A percentile compares a stretch with the other conserved stretches of the same genome.
Evolutionary conservation across 2,113 vertebrate species (phyloP).

Genomic region (Microtus richardsoni): DNA sequence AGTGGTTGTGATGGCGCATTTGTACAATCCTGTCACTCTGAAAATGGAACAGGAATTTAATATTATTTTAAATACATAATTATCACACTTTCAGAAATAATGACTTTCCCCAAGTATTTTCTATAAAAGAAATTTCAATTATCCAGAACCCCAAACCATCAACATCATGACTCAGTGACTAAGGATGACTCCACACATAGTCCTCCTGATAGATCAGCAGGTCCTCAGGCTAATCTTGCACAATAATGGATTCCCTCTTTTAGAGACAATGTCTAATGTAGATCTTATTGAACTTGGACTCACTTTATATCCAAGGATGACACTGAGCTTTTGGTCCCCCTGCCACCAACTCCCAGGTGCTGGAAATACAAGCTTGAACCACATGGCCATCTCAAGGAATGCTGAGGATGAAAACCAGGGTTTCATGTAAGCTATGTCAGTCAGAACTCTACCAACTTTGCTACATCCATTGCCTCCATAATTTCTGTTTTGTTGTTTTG

Average conservation of each 20-base stretch:
- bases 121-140: not conserved
- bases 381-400: not conserved
- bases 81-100: not conserved
- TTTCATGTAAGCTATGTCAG: not conserved
- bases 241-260: not conserved
- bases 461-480: not conserved
- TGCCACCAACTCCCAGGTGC: not conserved
- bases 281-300: not conserved
- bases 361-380: not conserved
- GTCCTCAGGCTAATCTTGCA: too few relatives aligned
- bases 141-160: not conserved
- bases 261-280: not conserved
- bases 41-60: not conserved
- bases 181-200: not conserved
- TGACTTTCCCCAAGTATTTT: not conserved
- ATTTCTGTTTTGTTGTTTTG: not conserved
- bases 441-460: not conserved
- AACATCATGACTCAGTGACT: too few relatives aligned
- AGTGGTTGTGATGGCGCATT: too few relatives aligned
- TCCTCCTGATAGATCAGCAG: not conserved
- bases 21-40: not conserved
- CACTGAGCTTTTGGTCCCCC: not conserved
- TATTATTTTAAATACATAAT: too few relatives aligned
- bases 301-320: not conserved
- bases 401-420: not conserved